Conservation (phyloP, 2,113 vertebrate genomes). For the Centropristis striata region DNA sequence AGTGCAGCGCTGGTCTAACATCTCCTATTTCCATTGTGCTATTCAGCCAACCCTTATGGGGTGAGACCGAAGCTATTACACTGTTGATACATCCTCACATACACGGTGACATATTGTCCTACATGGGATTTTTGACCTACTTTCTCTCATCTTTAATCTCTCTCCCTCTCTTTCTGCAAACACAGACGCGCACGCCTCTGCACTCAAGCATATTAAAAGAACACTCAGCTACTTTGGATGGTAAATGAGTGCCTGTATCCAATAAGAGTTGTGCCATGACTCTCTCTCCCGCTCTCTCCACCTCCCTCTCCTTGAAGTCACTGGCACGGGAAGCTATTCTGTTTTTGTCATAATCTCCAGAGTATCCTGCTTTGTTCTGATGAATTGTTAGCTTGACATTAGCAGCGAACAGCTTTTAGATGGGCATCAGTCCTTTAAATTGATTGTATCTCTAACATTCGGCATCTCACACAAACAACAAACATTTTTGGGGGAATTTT, state of each 20-base stretch:
- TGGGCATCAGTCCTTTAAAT: neutral
- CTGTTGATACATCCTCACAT: conserved; percentile 42
- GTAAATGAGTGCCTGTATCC: conserved; percentile 63
- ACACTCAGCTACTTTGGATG: conserved; percentile 72
- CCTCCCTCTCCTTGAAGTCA: conserved; percentile 5
- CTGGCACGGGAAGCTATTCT: conserved; percentile 11
- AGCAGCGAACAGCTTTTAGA: neutral
- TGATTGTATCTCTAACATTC: too few species aligned
- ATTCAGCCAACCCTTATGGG: conserved; percentile 39
- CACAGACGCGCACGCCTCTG: conserved; percentile 50
- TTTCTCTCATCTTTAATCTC: conserved; percentile 71
- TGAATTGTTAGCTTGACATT: conserved; percentile 22
- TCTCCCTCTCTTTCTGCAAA: conserved; percentile 27
- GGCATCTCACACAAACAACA: too few species aligned
- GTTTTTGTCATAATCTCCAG: conserved; percentile 8
- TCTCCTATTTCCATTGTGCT: conserved; percentile 16
- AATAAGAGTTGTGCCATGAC: conserved; percentile 53
- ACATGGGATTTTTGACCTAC: conserved; percentile 72
- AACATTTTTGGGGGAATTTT: too few species aligned
- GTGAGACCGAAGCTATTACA: conserved; percentile 49
- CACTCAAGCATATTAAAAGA: conserved; percentile 76
- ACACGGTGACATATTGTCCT: conserved; percentile 63
- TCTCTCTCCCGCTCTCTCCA: neutral
- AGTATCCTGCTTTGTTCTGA: conserved; percentile 23
- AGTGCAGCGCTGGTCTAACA: neutral